These are phyloP conservation scores for Cydia strobilella DNA, from an alignment of 1,140 invertebrate species.

Conservation along the genomic window DNA sequence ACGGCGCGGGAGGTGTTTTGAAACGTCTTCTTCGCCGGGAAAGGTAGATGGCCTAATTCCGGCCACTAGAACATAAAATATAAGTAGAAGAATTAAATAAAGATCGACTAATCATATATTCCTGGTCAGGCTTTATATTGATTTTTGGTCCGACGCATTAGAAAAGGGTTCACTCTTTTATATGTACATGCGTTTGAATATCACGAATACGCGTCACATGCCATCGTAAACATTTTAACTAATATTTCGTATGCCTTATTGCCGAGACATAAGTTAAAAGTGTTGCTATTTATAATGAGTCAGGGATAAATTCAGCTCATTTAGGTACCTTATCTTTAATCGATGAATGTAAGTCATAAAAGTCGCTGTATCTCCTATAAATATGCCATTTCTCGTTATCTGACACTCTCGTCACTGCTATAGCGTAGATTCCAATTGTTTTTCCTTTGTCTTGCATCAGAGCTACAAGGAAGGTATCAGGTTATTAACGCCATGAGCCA, in stretches of 20 bases:
- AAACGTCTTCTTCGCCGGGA: constrained; percentile 96
- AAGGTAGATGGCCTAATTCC: constrained; percentile 88
- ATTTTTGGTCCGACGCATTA: too few relatives aligned
- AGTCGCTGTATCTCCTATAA: constrained; percentile 93
- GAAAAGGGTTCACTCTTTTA: too few relatives aligned
- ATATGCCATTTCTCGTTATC: constrained; percentile 89
- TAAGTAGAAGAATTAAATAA: neutral
- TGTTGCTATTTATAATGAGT: neutral
- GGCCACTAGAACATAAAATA: constrained; percentile 83
- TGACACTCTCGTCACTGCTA: constrained; percentile 87
- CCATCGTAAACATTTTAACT: too few relatives aligned
- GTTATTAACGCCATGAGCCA: neutral
- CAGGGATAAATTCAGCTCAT: constrained; percentile 31
- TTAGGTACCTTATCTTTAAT: constrained; percentile 87
- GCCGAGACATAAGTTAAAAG: too few relatives aligned
- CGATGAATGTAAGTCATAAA: constrained; percentile 91
- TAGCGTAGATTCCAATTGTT: constrained; percentile 94
- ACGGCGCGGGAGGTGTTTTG: constrained; percentile 95
- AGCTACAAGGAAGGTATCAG: constrained; percentile 72
- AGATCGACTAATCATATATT: too few relatives aligned
- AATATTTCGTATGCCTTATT: too few relatives aligned
- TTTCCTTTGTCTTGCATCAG: constrained; percentile 89
- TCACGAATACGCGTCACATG: too few relatives aligned
- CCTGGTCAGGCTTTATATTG: too few relatives aligned
- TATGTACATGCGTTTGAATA: too few relatives aligned